These are phyloP conservation scores for Panthera uncia DNA, from an alignment of 2,113 vertebrate species.

Conservation along the genomic window DNA sequence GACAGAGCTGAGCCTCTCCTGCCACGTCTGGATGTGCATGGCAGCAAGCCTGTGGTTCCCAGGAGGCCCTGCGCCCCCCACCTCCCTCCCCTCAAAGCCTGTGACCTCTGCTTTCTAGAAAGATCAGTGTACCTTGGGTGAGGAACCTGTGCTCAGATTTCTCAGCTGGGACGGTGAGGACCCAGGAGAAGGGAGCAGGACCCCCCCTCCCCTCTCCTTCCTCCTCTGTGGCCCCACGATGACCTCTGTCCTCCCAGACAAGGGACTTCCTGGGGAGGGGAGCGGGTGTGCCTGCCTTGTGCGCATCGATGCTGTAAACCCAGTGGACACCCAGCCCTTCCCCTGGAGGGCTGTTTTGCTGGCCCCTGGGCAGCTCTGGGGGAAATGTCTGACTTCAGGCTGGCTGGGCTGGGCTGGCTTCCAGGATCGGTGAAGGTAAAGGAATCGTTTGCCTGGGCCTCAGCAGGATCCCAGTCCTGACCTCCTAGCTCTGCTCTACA, in stretches of 20 bases:
- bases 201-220: background rate
- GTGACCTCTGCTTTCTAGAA: constrained; percentile 12
- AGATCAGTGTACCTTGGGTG: background rate
- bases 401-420: background rate
- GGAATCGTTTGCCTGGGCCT: background rate
- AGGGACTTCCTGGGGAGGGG: background rate
- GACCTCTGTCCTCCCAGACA: background rate
- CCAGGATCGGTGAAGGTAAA: background rate
- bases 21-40: background rate
- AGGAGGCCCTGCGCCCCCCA: background rate
- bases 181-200: background rate
- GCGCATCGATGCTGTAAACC: background rate
- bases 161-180: background rate
- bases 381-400: background rate
- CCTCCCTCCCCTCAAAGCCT: no score
- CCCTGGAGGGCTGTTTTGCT: background rate
- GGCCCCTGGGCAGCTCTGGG: background rate
- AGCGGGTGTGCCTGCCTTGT: rapidly evolving
- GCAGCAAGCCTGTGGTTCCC: background rate
- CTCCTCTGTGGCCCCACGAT: background rate
- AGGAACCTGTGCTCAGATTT: background rate
- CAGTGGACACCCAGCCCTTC: no score
- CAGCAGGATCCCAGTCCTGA: rapidly evolving
- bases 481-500: background rate
- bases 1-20: background rate